phyloP scores from a whole-genome alignment of 2,113 vertebrate species.

The Danionella cerebrum region DNA sequence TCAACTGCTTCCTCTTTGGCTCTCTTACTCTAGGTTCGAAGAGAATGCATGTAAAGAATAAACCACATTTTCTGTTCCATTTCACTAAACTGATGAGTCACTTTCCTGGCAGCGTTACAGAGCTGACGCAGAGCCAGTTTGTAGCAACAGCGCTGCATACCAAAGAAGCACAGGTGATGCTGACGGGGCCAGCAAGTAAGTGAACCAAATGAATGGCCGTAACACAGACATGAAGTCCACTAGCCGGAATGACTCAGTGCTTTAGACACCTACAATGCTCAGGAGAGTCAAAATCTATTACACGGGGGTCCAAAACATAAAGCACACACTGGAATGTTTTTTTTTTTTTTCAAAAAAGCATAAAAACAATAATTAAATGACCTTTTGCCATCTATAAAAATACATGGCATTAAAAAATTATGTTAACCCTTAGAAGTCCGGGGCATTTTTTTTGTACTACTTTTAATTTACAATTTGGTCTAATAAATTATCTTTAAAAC shows the following conservation, averaged over 20 bases:
- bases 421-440: too few relatives aligned
- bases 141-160: slow-evolving; percentile 27
- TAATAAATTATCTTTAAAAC: too few relatives aligned
- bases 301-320: too few relatives aligned
- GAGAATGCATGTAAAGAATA: slow-evolving; percentile 30
- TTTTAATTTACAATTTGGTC: too few relatives aligned
- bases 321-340: too few relatives aligned
- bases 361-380: too few relatives aligned
- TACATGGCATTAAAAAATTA: too few relatives aligned
- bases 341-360: too few relatives aligned
- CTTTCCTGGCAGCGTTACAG: slow-evolving; percentile 21
- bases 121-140: too few relatives aligned
- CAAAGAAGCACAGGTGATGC: slow-evolving; percentile 22
- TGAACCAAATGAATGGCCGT: background rate
- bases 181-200: background rate
- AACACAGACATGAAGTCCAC: background rate
- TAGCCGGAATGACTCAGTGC: background rate
- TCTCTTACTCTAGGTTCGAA: background rate
- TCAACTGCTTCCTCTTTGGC: slow-evolving; percentile 7
- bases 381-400: too few relatives aligned
- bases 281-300: too few relatives aligned
- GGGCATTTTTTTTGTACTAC: too few relatives aligned
- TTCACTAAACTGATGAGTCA: slow-evolving; percentile 35
- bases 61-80: slow-evolving; percentile 46
- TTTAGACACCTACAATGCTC: background rate